Conservation (phyloP, 2,888 invertebrate genomes). For the Patella ulyssiponensis region DNA sequence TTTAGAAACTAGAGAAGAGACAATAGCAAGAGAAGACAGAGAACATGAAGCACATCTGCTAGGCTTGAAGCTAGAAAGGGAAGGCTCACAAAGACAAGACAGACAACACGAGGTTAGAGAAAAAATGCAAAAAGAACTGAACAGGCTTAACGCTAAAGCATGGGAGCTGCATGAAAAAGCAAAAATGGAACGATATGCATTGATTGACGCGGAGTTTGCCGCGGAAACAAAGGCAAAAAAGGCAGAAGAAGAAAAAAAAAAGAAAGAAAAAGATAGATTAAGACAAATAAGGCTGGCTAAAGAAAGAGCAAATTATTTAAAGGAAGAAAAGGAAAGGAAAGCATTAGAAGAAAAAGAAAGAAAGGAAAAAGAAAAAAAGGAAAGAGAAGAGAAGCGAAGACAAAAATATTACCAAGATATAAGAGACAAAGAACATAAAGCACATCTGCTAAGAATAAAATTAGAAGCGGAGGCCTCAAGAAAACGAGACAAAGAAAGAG, state of each 20-base stretch:
- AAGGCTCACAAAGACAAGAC: too few relatives aligned
- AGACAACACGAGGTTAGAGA: neutral
- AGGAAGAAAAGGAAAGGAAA: neutral
- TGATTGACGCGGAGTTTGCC: rapidly evolving
- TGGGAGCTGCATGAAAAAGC: neutral
- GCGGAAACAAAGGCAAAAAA: neutral
- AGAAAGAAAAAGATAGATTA: neutral
- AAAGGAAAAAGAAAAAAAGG: neutral
- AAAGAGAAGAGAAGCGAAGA: neutral
- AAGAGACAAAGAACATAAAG: neutral
- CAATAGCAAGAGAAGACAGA: too few relatives aligned
- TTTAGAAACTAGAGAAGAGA: too few relatives aligned
- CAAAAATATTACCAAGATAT: neutral
- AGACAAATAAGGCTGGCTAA: neutral
- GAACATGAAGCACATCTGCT: too few relatives aligned
- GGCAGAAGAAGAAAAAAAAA: neutral
- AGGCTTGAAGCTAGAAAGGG: too few relatives aligned
- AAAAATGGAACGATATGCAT: neutral
- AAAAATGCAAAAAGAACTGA: neutral
- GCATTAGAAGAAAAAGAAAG: neutral
- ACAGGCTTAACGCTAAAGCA: too few relatives aligned
- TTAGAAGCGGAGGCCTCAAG: neutral
- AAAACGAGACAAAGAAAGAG: neutral
- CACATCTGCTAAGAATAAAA: too few relatives aligned
- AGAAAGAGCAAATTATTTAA: neutral